These are phyloP conservation scores for Sus cebifrons DNA, from an alignment of 2,797 vertebrate genomes.

Conservation along the genomic window DNA sequence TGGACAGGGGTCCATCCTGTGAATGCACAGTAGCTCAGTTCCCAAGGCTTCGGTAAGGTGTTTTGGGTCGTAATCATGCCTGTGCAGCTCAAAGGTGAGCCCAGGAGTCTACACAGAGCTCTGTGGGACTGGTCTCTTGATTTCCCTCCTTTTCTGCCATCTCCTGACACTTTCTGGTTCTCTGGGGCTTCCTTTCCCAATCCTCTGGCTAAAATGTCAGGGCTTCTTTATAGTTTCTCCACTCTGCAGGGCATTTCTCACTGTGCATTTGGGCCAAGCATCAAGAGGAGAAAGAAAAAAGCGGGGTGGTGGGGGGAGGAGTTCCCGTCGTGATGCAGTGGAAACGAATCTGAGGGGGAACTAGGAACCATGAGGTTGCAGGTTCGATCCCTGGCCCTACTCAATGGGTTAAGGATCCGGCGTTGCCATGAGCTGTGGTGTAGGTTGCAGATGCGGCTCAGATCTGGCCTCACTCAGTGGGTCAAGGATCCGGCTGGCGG, in stretches of 20 bases:
- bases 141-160: neutral
- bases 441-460: no score
- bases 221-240: neutral
- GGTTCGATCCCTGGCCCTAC: no score
- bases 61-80: neutral
- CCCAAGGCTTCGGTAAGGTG: slow-evolving; percentile 4
- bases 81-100: neutral
- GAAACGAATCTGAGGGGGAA: no score
- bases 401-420: no score
- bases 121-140: neutral
- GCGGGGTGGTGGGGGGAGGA: neutral
- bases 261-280: neutral
- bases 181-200: neutral
- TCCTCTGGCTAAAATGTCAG: neutral
- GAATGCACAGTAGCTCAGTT: neutral
- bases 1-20: neutral
- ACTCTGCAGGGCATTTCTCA: neutral
- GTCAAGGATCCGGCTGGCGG: no score
- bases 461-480: no score
- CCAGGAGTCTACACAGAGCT: neutral
- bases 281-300: neutral
- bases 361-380: no score
- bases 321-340: no score
- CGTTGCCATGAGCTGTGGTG: no score
- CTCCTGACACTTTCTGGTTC: neutral